A percentile compares a stretch with the other conserved stretches of the same genome.
These are phyloP conservation scores for Microctonus hyperodae DNA, from an alignment of 2,888 invertebrate genomes.

Conservation along the genomic window DNA sequence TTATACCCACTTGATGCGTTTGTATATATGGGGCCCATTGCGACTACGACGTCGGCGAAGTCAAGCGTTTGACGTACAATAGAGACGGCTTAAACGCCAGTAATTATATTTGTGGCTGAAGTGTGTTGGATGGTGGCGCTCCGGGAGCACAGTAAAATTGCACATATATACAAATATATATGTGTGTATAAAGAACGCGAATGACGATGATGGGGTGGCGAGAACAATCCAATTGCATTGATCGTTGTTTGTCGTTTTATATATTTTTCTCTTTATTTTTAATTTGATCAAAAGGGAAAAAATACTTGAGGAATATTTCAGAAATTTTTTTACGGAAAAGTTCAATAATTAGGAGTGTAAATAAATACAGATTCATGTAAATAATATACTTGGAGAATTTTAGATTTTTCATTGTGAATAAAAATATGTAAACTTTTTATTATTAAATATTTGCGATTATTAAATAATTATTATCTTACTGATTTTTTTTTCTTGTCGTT, in stretches of 20 bases:
- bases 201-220: neutral
- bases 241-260: neutral
- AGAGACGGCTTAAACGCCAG: conserved; percentile 61
- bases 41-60: conserved; percentile 51
- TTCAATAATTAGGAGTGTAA: too few species aligned
- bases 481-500: too few species aligned
- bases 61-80: conserved; percentile 61
- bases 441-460: too few species aligned
- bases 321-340: too few species aligned
- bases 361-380: too few species aligned
- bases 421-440: too few species aligned
- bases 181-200: neutral
- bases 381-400: too few species aligned
- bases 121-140: conserved; percentile 27
- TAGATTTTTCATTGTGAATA: too few species aligned
- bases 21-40: conserved; percentile 14
- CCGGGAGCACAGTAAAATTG: conserved; percentile 10
- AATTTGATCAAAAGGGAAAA: neutral
- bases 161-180: neutral
- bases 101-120: conserved; percentile 62
- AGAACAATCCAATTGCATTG: conserved; percentile 14
- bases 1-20: neutral
- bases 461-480: too few species aligned
- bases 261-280: neutral
- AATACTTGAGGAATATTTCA: too few species aligned